These are phyloP conservation scores for Drosophila peninsularis DNA, from an alignment of 2,888 invertebrate species.

Conservation along the genomic window DNA sequence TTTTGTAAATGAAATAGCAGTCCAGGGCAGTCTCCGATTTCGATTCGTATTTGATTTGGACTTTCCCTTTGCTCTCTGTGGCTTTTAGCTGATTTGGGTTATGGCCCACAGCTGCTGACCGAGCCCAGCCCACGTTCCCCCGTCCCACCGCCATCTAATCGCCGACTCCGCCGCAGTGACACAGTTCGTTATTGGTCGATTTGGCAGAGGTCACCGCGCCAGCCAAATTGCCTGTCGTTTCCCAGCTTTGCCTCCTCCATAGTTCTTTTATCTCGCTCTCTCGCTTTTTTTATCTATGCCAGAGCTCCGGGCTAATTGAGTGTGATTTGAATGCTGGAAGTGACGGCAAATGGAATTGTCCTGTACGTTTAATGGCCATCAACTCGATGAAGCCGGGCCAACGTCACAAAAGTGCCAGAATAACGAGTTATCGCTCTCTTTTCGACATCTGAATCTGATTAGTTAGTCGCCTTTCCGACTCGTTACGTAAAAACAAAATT, in stretches of 20 bases:
- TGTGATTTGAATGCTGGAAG: slow-evolving; percentile 41
- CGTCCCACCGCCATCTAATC: not conserved
- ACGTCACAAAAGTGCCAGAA: slow-evolving; percentile 8
- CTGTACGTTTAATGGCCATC: slow-evolving; percentile 51
- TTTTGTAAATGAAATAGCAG: slow-evolving; percentile 13
- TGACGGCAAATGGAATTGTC: slow-evolving; percentile 36
- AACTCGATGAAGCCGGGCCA: slow-evolving; percentile 13
- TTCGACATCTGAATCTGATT: slow-evolving; percentile 26
- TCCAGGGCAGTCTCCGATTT: slow-evolving; percentile 9
- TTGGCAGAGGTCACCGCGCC: slow-evolving; percentile 51
- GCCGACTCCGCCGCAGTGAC: slow-evolving; percentile 17
- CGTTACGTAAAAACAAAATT: slow-evolving; percentile 6
- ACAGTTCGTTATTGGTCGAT: slow-evolving; percentile 58
- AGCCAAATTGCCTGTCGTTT: slow-evolving; percentile 29
- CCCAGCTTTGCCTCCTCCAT: slow-evolving; percentile 6
- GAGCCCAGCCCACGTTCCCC: not conserved
- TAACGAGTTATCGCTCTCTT: slow-evolving; percentile 22
- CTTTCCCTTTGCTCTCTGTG: slow-evolving; percentile 21
- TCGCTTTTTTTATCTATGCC: slow-evolving; percentile 13
- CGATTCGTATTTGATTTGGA: slow-evolving; percentile 34
- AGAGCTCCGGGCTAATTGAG: slow-evolving; percentile 60
- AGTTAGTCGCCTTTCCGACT: slow-evolving; percentile 12
- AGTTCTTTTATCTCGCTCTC: not conserved
- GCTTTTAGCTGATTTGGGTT: slow-evolving; percentile 51
- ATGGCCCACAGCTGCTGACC: slow-evolving; percentile 14